phyloP scores from a whole-genome alignment of 1,140 invertebrate genomes.

The Apis florea region DNA sequence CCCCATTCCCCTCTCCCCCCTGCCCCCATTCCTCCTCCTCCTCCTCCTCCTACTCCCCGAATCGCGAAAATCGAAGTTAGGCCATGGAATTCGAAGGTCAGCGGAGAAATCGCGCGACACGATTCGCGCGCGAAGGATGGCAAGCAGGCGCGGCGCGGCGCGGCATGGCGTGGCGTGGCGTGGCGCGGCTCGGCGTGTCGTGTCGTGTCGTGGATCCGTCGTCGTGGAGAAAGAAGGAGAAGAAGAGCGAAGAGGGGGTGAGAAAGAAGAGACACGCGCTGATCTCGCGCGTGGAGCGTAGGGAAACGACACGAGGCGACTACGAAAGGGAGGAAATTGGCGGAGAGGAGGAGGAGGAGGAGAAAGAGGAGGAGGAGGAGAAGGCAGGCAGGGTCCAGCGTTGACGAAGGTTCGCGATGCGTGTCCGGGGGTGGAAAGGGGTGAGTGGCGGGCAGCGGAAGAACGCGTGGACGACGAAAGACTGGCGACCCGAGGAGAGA shows the following conservation, averaged over 20 bases:
- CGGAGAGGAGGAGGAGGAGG: not conserved
- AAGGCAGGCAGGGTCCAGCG: not conserved
- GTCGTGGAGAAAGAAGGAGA: not conserved
- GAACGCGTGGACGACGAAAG: slow-evolving; percentile 48
- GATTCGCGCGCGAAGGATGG: too few species aligned
- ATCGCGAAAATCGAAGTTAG: too few species aligned
- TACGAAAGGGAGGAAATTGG: slow-evolving; percentile 23
- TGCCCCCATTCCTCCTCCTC: too few species aligned
- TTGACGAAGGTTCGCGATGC: not conserved
- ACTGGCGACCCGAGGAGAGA: slow-evolving; percentile 21
- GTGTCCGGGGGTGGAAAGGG: not conserved
- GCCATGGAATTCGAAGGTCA: slow-evolving; percentile 31
- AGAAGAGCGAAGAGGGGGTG: not conserved
- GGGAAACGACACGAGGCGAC: slow-evolving; percentile 21
- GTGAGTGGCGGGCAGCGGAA: not conserved
- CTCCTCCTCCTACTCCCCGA: too few species aligned
- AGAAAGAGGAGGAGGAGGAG: too few species aligned
- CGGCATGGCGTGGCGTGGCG: not conserved
- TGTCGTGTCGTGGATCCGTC: too few species aligned
- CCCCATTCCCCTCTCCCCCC: too few species aligned
- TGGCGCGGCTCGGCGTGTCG: not conserved
- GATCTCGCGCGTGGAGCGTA: not conserved
- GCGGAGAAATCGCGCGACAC: not conserved
- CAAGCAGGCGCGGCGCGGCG: too few species aligned
- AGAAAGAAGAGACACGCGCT: not conserved